These are phyloP conservation scores for Galeopterus variegatus DNA, from an alignment of 2,113 vertebrate genomes.

Conservation along the genomic window DNA sequence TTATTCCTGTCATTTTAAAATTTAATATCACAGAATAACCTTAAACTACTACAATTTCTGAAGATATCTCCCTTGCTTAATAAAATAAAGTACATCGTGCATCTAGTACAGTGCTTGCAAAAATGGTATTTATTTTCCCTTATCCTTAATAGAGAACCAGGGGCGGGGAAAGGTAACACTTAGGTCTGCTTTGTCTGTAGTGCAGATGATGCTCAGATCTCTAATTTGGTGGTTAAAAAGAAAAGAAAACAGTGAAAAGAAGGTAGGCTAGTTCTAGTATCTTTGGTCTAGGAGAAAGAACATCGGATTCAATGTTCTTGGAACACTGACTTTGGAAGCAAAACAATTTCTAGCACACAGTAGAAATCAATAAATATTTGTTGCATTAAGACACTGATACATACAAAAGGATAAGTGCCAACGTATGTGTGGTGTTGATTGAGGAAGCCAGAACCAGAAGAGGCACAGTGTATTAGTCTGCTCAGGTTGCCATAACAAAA, in stretches of 20 bases:
- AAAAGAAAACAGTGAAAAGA: background rate
- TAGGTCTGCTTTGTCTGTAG: background rate
- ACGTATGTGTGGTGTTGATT: background rate
- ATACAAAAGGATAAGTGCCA: background rate
- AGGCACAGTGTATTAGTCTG: background rate
- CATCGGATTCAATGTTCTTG: background rate
- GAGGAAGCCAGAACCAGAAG: background rate
- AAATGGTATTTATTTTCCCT: background rate
- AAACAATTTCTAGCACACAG: background rate
- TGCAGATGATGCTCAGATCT: background rate
- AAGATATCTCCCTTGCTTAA: background rate
- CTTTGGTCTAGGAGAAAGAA: background rate
- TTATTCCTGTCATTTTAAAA: background rate
- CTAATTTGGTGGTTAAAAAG: background rate
- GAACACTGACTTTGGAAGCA: background rate
- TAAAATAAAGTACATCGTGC: background rate
- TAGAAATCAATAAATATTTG: background rate
- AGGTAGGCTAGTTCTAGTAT: background rate
- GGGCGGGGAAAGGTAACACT: background rate
- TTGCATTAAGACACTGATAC: background rate
- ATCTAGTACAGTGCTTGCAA: background rate
- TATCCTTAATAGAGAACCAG: background rate
- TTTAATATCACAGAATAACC: conserved; percentile 14
- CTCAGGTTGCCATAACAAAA: background rate
- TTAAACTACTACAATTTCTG: background rate